phyloP scores from a whole-genome alignment of 2,113 vertebrate genomes.

The Corythoichthys haematopterus region DNA sequence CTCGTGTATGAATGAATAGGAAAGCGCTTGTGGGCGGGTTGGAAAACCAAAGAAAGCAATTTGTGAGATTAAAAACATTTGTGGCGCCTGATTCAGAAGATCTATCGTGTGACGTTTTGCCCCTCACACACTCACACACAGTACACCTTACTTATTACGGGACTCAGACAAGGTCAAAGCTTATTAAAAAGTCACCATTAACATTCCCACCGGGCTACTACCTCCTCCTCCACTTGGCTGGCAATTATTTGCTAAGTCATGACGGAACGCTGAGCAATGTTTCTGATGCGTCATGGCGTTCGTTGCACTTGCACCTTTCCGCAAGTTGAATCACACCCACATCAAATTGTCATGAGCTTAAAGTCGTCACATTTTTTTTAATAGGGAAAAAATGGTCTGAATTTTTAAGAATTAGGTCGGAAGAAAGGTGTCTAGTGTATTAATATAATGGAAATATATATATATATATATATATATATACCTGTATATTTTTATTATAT shows the following conservation, averaged over 20 bases:
- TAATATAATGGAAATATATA: too few relatives aligned
- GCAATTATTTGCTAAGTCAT: slow-evolving; percentile 71
- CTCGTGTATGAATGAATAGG: slow-evolving; percentile 49
- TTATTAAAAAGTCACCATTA: slow-evolving; percentile 77
- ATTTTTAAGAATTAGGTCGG: too few relatives aligned
- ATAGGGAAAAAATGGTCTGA: too few relatives aligned
- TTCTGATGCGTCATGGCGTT: slow-evolving; percentile 32
- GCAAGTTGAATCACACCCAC: neutral
- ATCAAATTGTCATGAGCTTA: neutral
- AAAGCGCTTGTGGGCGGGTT: slow-evolving; percentile 33
- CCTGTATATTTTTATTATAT: too few relatives aligned
- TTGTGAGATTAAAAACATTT: slow-evolving; percentile 76
- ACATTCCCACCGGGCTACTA: slow-evolving; percentile 59
- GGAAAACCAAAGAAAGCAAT: slow-evolving; percentile 64
- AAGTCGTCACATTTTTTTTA: too few relatives aligned
- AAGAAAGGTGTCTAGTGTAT: too few relatives aligned
- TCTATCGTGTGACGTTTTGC: slow-evolving; percentile 55
- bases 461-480: too few relatives aligned
- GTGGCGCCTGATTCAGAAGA: slow-evolving; percentile 67
- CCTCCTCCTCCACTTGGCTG: slow-evolving; percentile 51
- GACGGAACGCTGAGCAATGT: slow-evolving; percentile 45
- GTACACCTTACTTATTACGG: slow-evolving; percentile 78
- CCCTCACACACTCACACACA: slow-evolving; percentile 56
- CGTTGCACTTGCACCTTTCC: neutral
- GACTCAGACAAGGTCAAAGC: slow-evolving; percentile 75